phyloP scores from a whole-genome alignment of 2,888 invertebrate genomes.

The Dryomyza anilis region DNA sequence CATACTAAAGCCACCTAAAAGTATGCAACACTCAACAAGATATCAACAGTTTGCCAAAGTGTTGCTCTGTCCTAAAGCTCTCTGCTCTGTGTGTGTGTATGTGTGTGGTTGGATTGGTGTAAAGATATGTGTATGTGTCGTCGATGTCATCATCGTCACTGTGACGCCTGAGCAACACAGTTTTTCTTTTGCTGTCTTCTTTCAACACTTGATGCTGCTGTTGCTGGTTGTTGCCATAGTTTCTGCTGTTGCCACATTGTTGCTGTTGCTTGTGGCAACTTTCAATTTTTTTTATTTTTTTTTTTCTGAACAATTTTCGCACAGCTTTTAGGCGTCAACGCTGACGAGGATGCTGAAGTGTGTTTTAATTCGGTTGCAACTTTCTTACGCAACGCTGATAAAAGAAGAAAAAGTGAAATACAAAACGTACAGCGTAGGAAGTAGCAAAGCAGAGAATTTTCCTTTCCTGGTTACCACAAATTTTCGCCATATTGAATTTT shows the following conservation, averaged over 20 bases:
- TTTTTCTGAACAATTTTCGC: neutral
- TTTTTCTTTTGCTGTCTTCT: constrained; percentile 1
- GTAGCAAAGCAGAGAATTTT: neutral
- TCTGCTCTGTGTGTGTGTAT: neutral
- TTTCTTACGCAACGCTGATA: too few species aligned
- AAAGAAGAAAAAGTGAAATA: too few species aligned
- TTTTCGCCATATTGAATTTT: constrained; percentile 37
- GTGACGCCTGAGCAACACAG: constrained; percentile 5
- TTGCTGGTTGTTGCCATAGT: constrained; percentile 1
- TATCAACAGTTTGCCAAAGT: constrained; percentile 21
- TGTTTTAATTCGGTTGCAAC: neutral
- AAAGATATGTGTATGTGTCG: too few species aligned
- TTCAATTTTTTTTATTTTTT: neutral
- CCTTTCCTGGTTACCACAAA: neutral
- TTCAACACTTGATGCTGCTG: constrained; percentile 9
- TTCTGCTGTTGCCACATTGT: neutral
- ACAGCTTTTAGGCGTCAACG: neutral
- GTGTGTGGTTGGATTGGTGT: neutral
- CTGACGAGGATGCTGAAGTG: neutral
- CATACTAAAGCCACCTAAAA: constrained; percentile 4
- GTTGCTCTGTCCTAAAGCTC: neutral
- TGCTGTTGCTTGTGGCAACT: neutral
- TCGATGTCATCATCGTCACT: neutral
- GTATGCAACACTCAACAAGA: constrained; percentile 7
- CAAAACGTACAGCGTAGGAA: too few species aligned